Base-by-base conservation (phyloP, 2,888 invertebrate species). In the Cheilosia urbana region DNA sequence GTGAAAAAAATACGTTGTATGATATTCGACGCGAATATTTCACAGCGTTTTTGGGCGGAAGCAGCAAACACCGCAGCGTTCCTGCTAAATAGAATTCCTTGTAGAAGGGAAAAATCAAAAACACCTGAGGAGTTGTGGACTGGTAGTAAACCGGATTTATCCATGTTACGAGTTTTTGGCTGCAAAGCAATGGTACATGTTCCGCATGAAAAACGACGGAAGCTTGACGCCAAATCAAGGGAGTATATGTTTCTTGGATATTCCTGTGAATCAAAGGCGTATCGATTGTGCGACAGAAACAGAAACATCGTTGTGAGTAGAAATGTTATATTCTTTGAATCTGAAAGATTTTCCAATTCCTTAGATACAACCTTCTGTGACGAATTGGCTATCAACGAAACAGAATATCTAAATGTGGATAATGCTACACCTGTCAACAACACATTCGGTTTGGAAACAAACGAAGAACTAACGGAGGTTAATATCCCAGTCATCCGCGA, bases 1-100 rank as follows among this genome's bases (percentile, higher is more conserved):
- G 68, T 88, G 1, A 88, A 89, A 27, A 72, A 77, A 15, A 84
- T 85, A 2, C 79, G 88, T 27, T 88, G 87, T n/a, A n/a, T n/a
- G n/a, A n/a, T n/a, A n/a, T n/a, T n/a, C n/a, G n/a, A n/a, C n/a
- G n/a, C n/a, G n/a, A n/a, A n/a, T n/a, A n/a, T n/a, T n/a, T n/a
- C n/a, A n/a, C 49, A 88, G 21, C 65, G 71, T 55, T 87, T 81
- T 17, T 88, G 87, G 87, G 76, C 80, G 47, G 83, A 87, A 42
- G 75, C 84, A 65, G 76, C 78, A 17, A 71, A 77, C 42, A 80
- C 81, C 4, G 85, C 87, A 66, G 57, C 83, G 4, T 87, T 81
- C 76, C 49, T 88, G 15, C 9, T 85, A 2, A 88, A 88, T 60
- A 66, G 82, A 21, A 62, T 81, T 62, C 88, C 87, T 15, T 87